Base-by-base conservation (phyloP, 2,888 invertebrate species). In the Agriopis aurantiaria region DNA sequence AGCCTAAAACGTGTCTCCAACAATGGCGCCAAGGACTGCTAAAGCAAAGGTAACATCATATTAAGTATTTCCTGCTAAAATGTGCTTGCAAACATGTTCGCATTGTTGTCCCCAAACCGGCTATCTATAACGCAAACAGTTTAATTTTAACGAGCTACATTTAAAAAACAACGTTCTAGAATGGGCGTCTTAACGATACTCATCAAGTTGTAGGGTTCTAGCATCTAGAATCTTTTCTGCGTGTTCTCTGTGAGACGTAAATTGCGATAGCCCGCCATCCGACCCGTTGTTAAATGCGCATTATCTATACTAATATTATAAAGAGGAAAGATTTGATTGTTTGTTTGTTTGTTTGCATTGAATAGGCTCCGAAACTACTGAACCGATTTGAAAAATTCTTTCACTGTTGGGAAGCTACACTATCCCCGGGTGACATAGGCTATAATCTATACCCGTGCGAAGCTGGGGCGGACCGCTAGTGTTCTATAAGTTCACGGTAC, bases 21-120 rank as follows among this genome's bases (percentile, higher is more conserved):
- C 67, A 80, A 93, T 93, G 93, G 92, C 93, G 75, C 92, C 92
- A 80, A 87, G 90, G 76, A 84, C 91, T 79, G 88, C 85, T 56
- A 93, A 91, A 81, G 78, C 87, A 65, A 93, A 93, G 92, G 93
- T 93, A 93, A 72, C 58, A 69, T 12, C 78, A 33, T 75, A 63
- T 70, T 75, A 71, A n/a, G 71, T 59, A 70, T 71, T 58, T 63
- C 23, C 23, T 45, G 8, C 12, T 3, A 14, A 52, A 55, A 17
- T 41, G 11, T 11, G 51, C 45, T 53, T 49, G 11, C 23, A 49
- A 59, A 49, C 40, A 61, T 23, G 49, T 58, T 53, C 46, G 62
- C 58, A 17, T 65, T 63, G 56, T 52, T 57, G 40, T 61, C 41
- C 48, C 48, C 17, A 51, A 53, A 9, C 11, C 43, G 41, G 41